phyloP scores from a whole-genome alignment of 1,140 invertebrate species.

The Polyergus mexicanus region DNA sequence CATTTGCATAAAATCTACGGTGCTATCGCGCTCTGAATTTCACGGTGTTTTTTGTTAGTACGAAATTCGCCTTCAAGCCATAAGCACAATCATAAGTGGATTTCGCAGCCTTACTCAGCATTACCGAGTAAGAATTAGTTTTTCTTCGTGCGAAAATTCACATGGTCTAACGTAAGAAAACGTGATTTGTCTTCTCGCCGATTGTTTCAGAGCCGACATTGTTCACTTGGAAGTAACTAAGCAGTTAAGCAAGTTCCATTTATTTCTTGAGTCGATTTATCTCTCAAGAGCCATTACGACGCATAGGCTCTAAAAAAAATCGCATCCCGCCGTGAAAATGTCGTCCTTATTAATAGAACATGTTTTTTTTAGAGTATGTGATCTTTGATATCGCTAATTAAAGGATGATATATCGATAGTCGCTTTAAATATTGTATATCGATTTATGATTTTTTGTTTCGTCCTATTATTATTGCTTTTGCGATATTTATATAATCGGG shows the following conservation, averaged over 20 bases:
- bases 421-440: too few species aligned
- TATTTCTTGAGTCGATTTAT: slow-evolving; percentile 22
- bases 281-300: neutral
- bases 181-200: slow-evolving; percentile 24
- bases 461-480: too few species aligned
- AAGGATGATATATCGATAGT: too few species aligned
- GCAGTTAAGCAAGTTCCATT: neutral
- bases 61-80: neutral
- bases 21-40: slow-evolving; percentile 23
- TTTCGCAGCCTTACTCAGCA: neutral
- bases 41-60: neutral
- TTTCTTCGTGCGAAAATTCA: neutral
- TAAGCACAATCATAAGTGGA: neutral
- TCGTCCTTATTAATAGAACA: too few species aligned
- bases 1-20: slow-evolving; percentile 45
- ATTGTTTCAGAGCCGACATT: slow-evolving; percentile 9
- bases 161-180: neutral
- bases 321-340: too few species aligned
- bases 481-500: neutral
- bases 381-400: too few species aligned
- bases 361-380: too few species aligned
- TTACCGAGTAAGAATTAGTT: neutral
- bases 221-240: slow-evolving; percentile 16
- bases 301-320: neutral
- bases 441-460: too few species aligned